A percentile compares a stretch with the other conserved stretches of the same genome.
phyloP scores from a whole-genome alignment of 2,113 vertebrate species.

The Romanogobio albipinnatus region DNA sequence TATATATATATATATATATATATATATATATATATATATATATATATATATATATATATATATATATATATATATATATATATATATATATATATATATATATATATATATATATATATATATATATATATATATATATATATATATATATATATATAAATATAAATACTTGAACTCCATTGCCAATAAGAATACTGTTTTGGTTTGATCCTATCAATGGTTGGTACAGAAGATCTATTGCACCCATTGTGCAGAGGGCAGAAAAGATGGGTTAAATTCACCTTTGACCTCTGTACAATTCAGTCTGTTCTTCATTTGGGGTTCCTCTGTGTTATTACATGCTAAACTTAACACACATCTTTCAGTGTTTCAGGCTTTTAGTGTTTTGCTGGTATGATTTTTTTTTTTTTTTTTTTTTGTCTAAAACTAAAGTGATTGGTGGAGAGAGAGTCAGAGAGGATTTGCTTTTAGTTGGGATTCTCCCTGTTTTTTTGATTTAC shows the following conservation, averaged over 20 bases:
- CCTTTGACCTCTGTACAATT: not conserved
- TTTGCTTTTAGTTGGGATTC: conserved; percentile 58
- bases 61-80: too few species aligned
- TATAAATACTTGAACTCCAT: not conserved
- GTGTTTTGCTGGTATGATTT: not conserved
- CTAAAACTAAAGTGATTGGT: conserved; percentile 40
- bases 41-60: too few species aligned
- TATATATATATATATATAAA: too few species aligned
- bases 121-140: too few species aligned
- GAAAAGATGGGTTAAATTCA: too few species aligned
- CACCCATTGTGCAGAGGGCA: not conserved
- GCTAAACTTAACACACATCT: not conserved
- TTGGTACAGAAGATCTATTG: not conserved
- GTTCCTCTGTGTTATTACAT: not conserved
- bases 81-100: too few species aligned
- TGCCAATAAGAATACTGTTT: not conserved
- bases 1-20: too few species aligned
- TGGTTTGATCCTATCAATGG: not conserved
- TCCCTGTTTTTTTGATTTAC: conserved; percentile 71
- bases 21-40: too few species aligned
- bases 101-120: too few species aligned
- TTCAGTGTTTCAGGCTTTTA: not conserved
- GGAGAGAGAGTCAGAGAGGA: conserved; percentile 27
- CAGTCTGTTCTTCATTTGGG: not conserved
- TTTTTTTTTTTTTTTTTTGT: not conserved